Conservation (phyloP, 2,797 vertebrate genomes). For the Pelodytes ibericus region DNA sequence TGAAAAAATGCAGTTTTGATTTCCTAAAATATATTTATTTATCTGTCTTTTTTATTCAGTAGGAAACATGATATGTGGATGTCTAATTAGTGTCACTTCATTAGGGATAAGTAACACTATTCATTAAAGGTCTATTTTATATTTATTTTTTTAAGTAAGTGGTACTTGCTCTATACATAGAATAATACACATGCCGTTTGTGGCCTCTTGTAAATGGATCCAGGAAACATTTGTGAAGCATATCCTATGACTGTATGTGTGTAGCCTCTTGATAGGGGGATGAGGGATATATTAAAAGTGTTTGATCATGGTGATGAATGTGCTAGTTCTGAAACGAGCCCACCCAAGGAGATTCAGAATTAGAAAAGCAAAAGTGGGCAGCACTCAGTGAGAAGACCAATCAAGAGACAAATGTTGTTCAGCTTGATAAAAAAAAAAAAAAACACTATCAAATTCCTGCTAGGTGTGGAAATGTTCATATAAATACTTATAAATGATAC, state of each 20-base stretch:
- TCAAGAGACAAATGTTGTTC: neutral
- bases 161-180: neutral
- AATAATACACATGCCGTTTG: neutral
- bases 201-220: neutral
- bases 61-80: neutral
- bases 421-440: too few species aligned
- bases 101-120: neutral
- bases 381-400: neutral
- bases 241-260: neutral
- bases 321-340: neutral
- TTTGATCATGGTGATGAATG: neutral
- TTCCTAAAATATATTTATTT: neutral
- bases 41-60: neutral
- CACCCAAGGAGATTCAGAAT: neutral
- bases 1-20: neutral
- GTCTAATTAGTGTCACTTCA: neutral
- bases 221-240: neutral
- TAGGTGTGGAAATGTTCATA: too few species aligned
- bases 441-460: too few species aligned
- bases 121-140: neutral
- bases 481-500: too few species aligned
- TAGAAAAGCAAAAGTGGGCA: neutral
- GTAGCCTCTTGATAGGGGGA: neutral
- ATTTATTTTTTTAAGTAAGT: neutral
- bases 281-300: constrained; percentile 3